phyloP scores from a whole-genome alignment of 2,888 invertebrate genomes.

The Chrysolina oricalcia region DNA sequence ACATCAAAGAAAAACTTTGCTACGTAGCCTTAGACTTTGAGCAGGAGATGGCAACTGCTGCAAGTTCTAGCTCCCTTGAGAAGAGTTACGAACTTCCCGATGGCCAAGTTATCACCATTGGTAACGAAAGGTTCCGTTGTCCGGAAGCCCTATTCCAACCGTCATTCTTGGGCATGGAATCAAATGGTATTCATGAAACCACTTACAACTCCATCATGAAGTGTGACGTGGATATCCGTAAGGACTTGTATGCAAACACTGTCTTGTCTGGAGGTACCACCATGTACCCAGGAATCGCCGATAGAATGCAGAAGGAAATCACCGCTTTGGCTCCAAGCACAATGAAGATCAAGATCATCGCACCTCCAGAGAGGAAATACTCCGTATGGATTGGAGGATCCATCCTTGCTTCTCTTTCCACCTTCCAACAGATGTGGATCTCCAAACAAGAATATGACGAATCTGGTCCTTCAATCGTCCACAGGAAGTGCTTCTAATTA shows the following conservation, averaged over 20 bases:
- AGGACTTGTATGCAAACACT: slow-evolving; percentile 96
- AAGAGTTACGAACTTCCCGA: slow-evolving; percentile 96
- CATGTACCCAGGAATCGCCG: slow-evolving; percentile 96
- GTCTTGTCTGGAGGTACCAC: slow-evolving; percentile 95
- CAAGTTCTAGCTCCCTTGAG: slow-evolving; percentile 92
- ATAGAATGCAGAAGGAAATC: slow-evolving; percentile 89
- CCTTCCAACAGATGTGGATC: slow-evolving; percentile 97
- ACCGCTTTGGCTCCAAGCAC: slow-evolving; percentile 92
- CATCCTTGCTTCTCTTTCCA: slow-evolving; percentile 91
- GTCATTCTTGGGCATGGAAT: slow-evolving; percentile 92
- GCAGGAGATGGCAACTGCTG: slow-evolving; percentile 95
- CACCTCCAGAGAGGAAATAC: slow-evolving; percentile 81
- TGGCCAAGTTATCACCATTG: slow-evolving; percentile 93
- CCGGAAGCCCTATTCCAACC: slow-evolving; percentile 97
- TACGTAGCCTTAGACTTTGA: slow-evolving; percentile 93
- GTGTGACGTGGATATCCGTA: slow-evolving; percentile 97
- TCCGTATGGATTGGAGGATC: slow-evolving; percentile 89
- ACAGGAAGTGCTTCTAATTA: slow-evolving; percentile 94
- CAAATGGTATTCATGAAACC: slow-evolving; percentile 91
- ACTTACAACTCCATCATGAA: slow-evolving; percentile 98
- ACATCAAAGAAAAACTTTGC: slow-evolving; percentile 95
- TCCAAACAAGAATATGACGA: slow-evolving; percentile 98
- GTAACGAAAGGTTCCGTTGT: slow-evolving; percentile 95
- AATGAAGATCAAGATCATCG: slow-evolving; percentile 95
- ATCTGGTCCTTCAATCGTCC: slow-evolving; percentile 96